Percentiles rank a stretch among this genome's conserved stretches.
Conservation (phyloP, 2,113 vertebrate genomes). For the Rhinoderma darwinii region DNA sequence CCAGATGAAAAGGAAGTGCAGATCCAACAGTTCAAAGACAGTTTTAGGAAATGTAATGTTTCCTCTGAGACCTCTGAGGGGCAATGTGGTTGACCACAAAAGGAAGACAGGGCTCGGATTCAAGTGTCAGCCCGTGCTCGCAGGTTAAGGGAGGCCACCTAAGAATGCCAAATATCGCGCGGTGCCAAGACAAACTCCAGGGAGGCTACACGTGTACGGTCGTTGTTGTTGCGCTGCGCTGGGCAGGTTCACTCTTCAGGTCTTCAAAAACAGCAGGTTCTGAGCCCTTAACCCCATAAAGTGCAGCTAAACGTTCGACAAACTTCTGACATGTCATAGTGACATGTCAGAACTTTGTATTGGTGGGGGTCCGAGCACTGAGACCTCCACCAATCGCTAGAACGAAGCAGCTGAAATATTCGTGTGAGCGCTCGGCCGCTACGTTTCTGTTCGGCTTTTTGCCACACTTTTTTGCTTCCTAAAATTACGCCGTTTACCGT, state of each 20-base stretch:
- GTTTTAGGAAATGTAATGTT: constrained; percentile 60
- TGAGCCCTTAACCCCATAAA: too few relatives aligned
- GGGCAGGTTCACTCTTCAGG: neutral
- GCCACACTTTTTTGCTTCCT: too few relatives aligned
- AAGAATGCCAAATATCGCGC: constrained; percentile 31
- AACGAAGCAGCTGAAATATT: too few relatives aligned
- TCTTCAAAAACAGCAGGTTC: neutral
- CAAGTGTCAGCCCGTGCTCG: constrained; percentile 54
- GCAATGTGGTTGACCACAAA: constrained; percentile 58
- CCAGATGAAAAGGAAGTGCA: constrained; percentile 41
- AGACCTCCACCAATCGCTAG: too few relatives aligned
- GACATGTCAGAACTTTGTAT: too few relatives aligned
- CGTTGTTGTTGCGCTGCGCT: neutral
- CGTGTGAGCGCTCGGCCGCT: too few relatives aligned
- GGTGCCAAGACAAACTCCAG: constrained; percentile 45
- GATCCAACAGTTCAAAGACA: constrained; percentile 57
- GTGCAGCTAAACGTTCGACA: too few relatives aligned
- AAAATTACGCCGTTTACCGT: too few relatives aligned
- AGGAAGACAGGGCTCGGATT: constrained; percentile 57
- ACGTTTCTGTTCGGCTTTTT: too few relatives aligned
- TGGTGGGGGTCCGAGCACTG: too few relatives aligned
- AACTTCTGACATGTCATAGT: too few relatives aligned
- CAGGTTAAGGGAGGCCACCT: constrained; percentile 57
- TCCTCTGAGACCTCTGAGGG: constrained; percentile 56
- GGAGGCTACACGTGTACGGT: constrained; percentile 18